Evolutionary conservation across 2,113 vertebrate species (phyloP).

Genomic region (Alethe castanea): DNA sequence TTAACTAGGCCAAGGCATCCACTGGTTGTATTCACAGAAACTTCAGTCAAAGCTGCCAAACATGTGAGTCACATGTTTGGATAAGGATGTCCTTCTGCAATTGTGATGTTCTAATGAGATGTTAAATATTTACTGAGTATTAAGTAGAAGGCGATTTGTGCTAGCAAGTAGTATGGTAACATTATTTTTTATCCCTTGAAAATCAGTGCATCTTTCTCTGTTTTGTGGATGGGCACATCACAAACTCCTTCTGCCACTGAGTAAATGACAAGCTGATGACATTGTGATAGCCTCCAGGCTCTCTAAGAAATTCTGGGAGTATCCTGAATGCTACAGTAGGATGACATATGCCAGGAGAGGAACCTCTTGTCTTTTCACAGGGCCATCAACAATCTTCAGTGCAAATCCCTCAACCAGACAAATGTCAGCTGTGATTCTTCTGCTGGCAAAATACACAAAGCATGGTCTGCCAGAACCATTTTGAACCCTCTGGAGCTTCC

Average conservation of each 20-base stretch:
- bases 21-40: conserved; percentile 25
- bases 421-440: background rate
- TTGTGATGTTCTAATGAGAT: conserved; percentile 2
- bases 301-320: background rate
- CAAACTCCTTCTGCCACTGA: background rate
- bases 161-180: background rate
- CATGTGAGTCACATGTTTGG: conserved; percentile 13
- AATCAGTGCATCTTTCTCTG: background rate
- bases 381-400: background rate
- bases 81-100: conserved; percentile 11
- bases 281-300: background rate
- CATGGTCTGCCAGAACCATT: fast-evolving
- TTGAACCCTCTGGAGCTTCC: fast-evolving
- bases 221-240: background rate
- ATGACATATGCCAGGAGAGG: background rate
- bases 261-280: background rate
- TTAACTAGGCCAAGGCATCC: conserved; percentile 64
- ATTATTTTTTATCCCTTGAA: background rate
- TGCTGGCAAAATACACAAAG: background rate
- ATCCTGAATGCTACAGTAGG: background rate
- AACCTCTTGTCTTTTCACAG: background rate
- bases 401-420: background rate
- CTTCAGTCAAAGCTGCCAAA: conserved; percentile 44
- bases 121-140: conserved; percentile 40
- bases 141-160: background rate